Percentiles rank a stretch among this genome's conserved stretches.
Evolutionary conservation across 2,797 vertebrate species (phyloP).

Genomic region (Erpetoichthys calabaricus): DNA sequence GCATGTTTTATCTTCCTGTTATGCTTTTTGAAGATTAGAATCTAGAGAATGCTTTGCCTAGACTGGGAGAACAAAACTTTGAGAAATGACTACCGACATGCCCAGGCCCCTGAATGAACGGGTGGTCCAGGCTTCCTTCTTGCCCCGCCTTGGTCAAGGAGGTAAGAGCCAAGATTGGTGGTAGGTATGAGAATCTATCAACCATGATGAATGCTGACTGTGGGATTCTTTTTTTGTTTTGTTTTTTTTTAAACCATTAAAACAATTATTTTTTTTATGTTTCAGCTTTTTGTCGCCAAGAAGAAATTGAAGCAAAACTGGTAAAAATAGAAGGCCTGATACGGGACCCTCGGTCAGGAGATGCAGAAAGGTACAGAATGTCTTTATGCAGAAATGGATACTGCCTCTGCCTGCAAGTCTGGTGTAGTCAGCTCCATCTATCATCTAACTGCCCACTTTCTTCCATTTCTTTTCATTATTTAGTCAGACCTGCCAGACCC

Average conservation of each 20-base stretch:
- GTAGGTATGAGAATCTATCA: not conserved
- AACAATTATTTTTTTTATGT: not conserved
- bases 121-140: constrained; percentile 68
- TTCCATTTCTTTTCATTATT: no score
- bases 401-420: no score
- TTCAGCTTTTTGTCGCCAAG: constrained; percentile 56
- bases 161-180: constrained; percentile 25
- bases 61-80: constrained; percentile 62
- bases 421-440: no score
- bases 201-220: not conserved
- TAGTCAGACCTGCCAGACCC: no score
- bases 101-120: constrained; percentile 64
- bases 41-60: constrained; percentile 68
- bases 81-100: constrained; percentile 63
- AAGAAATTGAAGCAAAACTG: constrained; percentile 53
- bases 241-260: not conserved
- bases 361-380: constrained; percentile 35
- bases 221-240: not conserved
- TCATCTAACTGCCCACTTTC: no score
- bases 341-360: constrained; percentile 47
- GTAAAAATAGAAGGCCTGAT: constrained; percentile 61
- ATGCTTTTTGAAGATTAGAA: constrained; percentile 46
- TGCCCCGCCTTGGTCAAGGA: constrained; percentile 34
- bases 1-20: no score
- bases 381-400: not conserved